Base-by-base conservation (phyloP, 2,113 vertebrate genomes). In the Ceyx melanurus region DNA sequence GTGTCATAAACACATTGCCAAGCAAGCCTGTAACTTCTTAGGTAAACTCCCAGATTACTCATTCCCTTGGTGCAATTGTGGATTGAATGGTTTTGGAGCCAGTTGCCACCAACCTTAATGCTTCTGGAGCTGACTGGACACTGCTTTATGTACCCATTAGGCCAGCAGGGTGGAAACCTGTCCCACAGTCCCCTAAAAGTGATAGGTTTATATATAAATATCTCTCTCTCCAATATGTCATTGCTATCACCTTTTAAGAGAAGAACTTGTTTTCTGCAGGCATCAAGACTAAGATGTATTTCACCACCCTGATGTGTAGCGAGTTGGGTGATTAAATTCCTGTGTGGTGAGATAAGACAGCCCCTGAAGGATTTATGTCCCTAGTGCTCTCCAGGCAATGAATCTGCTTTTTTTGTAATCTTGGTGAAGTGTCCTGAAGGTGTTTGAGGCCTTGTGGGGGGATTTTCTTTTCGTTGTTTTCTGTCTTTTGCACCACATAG, bases 321-420 rank as follows among this genome's bases (percentile, higher is more conserved):
- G 4, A 93, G 78, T 73, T 91, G 53, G 75, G 75, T 94, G 94
- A 96, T 92, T 93, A 89, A 92, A 88, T 95, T 87, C 67, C 89
- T 86, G 60, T 74, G 87, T 82, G 72, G 78, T 6, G 26, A 96
- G 89, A 87, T 74, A 87, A 93, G 89, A 92, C 87, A 92, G 85
- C 48, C 21, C 43, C 89, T 79, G 91, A 91, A 92, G 89, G 94
- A 92, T 94, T 95, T 92, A 88, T 81, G 75, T 62, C 64, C 1
- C 1, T 79, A 48, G 43, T 2, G 22, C 78, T 82, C 92, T 65
- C 64, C 13, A 60, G 94, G 84, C 56, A 54, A 23, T 48, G 56
- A 37, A 62, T 93, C 72, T 61, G 37, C 43, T 64, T 64, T 71
- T 19, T 88, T n/a, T 79, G 54, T 88, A 66, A 48, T 33, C 84